These are phyloP conservation scores for Epiperipatus broadwayi DNA, from an alignment of 2,888 invertebrate genomes.

Conservation along the genomic window DNA sequence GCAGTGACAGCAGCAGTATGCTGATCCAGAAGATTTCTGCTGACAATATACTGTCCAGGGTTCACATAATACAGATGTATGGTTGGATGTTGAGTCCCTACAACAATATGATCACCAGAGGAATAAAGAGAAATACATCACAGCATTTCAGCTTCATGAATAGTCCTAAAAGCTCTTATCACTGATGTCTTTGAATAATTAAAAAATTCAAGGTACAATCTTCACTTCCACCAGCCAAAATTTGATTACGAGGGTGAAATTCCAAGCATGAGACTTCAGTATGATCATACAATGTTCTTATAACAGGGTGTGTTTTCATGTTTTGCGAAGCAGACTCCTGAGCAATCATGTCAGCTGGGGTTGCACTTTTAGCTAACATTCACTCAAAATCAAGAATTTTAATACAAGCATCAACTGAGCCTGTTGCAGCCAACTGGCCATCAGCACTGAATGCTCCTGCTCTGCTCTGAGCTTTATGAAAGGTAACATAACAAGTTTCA, in stretches of 20 bases:
- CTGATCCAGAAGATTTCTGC: conserved; percentile 50
- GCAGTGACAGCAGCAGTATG: conserved; percentile 32
- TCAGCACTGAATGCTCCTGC: conserved; percentile 88
- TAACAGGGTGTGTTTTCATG: conserved; percentile 80
- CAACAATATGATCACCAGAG: conserved; percentile 75
- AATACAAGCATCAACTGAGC: conserved; percentile 93
- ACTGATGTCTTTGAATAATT: conserved; percentile 97
- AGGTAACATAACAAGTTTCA: conserved; percentile 95
- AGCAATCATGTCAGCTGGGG: conserved; percentile 27
- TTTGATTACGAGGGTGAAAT: conserved; percentile 86
- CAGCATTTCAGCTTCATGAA: conserved; percentile 80
- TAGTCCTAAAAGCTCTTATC: conserved; percentile 88
- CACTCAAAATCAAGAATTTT: conserved; percentile 98
- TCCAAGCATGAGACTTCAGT: conserved; percentile 85
- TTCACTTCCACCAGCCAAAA: conserved; percentile 79
- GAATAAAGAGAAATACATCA: conserved; percentile 84
- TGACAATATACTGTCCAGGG: conserved; percentile 86
- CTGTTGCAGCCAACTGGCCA: conserved; percentile 89
- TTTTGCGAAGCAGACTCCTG: conserved; percentile 29
- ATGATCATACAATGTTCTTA: conserved; percentile 89
- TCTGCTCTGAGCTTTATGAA: conserved; percentile 77
- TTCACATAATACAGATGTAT: conserved; percentile 81
- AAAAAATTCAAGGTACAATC: conserved; percentile 84
- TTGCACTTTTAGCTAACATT: conserved; percentile 94
- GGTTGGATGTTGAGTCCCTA: conserved; percentile 70